Percentiles rank a stretch among this genome's conserved stretches.
phyloP scores from a whole-genome alignment of 1,140 invertebrate species.

The Oscheius sp. region DNA sequence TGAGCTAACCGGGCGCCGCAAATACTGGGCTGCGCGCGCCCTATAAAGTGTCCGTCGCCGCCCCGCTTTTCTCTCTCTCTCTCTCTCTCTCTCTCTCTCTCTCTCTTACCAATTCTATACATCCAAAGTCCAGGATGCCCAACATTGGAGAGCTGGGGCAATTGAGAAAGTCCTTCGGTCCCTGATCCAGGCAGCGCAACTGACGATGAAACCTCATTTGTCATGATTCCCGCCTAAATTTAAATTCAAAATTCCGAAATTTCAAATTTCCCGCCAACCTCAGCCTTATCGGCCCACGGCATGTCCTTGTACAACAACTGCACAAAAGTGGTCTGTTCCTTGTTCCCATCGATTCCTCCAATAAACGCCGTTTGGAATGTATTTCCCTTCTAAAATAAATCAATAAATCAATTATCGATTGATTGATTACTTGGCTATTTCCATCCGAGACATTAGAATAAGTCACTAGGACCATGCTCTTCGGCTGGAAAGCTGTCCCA shows the following conservation, averaged over 20 bases:
- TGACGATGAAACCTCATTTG: constrained; percentile 51
- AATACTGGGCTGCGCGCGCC: neutral
- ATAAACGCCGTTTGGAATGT: constrained; percentile 59
- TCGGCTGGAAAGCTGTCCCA: constrained; percentile 42
- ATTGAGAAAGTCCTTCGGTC: constrained; percentile 54
- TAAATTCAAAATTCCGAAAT: too few relatives aligned
- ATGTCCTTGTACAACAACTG: constrained; percentile 56
- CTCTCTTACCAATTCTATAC: constrained; percentile 47
- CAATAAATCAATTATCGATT: neutral
- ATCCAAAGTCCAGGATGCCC: constrained; percentile 54
- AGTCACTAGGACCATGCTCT: constrained; percentile 48
- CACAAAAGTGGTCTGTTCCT: constrained; percentile 47
- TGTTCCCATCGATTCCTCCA: constrained; percentile 41
- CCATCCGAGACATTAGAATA: constrained; percentile 52
- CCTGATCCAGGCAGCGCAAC: constrained; percentile 59
- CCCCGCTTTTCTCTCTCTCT: constrained; percentile 1
- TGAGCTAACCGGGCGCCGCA: constrained; percentile 43
- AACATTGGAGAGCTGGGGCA: constrained; percentile 56
- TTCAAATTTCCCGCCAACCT: too few relatives aligned
- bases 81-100: neutral
- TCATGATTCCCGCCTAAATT: constrained; percentile 49
- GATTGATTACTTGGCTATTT: neutral
- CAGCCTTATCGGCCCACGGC: constrained; percentile 53
- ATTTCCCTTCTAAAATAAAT: constrained; percentile 38
- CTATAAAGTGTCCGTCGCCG: neutral